Evolutionary conservation across 1,140 invertebrate genomes (phyloP), one percentile per base, ranked within the genome.

Genomic region (Forficula auricularia): DNA sequence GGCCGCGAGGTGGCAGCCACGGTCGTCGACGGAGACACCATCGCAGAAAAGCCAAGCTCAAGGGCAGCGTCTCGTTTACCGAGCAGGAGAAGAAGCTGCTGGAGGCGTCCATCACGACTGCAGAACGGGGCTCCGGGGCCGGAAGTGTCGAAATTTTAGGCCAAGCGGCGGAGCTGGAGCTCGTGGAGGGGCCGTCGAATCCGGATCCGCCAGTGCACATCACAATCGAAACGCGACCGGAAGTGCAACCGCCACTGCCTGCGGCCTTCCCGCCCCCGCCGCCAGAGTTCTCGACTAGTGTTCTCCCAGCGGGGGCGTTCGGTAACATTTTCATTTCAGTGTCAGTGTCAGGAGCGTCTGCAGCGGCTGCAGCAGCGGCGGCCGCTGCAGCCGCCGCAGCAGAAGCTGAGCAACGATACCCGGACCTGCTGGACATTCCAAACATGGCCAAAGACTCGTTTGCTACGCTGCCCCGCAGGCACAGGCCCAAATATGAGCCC

Each of bases 41-140:
- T 37, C 62, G 71, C 8, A 71, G 75, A 42, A 73, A 77, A 49
- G 62, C 66, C 15, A 74, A 77, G 45, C 62, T 79, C 13, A 75
- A 77, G 55, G 70, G 73, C 1, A 84, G 79, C 53, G 67, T 75
- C 27, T 84, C 79, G 56, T 83, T 82, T 54, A 81, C 73, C 14
- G 82, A 87, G 42, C 82, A 85, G 59, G 82, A 86, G 52, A 87
- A 86, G 58, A 79, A 82, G 48, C 60, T 85, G 4, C 65, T 86
- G 19, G 81, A 83, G 52, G 71, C 79, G 13, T 78, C 75, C 39
- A 79, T 83, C 13, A 80, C 79, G 2, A 82, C 80, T 0, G 79
- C 78, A 3, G 77, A 79, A 46, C 69, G 81, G 13, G 50, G 52
- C 14, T 49, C 53, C 9, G 47, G 52, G 10, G 45, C 46, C n/a